Percentiles rank a stretch among this genome's conserved stretches.
Evolutionary conservation across 2,113 vertebrate genomes (phyloP).

Genomic region (Rhinoptilus africanus): DNA sequence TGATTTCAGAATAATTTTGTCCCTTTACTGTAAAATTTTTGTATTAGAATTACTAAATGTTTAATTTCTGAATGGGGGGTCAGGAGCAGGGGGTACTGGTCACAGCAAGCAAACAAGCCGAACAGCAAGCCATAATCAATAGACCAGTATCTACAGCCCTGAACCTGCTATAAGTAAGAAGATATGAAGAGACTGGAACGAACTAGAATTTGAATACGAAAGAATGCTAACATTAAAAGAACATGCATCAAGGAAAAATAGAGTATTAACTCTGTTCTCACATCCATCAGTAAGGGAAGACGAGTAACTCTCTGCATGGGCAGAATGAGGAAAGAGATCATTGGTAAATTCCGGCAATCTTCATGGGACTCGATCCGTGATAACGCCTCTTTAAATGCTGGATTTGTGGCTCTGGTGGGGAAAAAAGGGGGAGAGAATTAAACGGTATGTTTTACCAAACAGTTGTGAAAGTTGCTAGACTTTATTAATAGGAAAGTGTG

Average conservation of each 20-base stretch:
- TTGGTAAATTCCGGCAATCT: constrained; percentile 92
- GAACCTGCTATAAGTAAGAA: not conserved
- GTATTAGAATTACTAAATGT: not conserved
- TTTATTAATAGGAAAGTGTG: not conserved
- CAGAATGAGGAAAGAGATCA: constrained; percentile 98
- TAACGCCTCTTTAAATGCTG: constrained; percentile 87
- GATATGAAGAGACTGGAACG: not conserved
- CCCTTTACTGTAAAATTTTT: not conserved
- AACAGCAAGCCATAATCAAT: not conserved
- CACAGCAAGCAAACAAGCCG: not conserved
- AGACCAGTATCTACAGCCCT: not conserved
- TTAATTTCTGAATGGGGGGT: not conserved
- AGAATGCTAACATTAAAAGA: not conserved
- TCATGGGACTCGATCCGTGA: constrained; percentile 86
- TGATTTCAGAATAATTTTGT: not conserved
- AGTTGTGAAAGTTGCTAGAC: not conserved
- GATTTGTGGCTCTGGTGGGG: constrained; percentile 80
- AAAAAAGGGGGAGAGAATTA: not conserved
- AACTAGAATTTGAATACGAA: rapidly evolving
- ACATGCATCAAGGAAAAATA: not conserved
- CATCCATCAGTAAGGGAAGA: constrained; percentile 94
- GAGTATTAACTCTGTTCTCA: constrained; percentile 69
- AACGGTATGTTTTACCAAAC: rapidly evolving
- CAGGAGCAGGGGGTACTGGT: not conserved
- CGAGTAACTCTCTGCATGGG: constrained; percentile 98